Conservation (phyloP, 2,888 invertebrate genomes). For the Drosophila stalkeri region DNA sequence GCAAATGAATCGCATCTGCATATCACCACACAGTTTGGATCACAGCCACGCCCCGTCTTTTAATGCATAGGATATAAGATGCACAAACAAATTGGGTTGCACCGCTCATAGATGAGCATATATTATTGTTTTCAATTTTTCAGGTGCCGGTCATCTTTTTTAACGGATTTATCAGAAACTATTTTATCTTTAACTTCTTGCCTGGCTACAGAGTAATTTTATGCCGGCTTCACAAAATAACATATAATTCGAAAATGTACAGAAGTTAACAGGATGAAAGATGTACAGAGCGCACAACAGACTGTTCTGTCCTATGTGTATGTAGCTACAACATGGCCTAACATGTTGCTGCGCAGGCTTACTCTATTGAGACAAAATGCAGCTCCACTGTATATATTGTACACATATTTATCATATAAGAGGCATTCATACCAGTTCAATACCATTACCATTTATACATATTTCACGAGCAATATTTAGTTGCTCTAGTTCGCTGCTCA, state of each 20-base stretch:
- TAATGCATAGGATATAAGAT: constrained; percentile 14
- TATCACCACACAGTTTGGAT: constrained; percentile 19
- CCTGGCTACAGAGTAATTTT: constrained; percentile 25
- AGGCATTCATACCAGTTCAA: too few species aligned
- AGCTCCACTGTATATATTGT: too few species aligned
- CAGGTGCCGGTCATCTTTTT: not conserved
- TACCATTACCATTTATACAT: too few species aligned
- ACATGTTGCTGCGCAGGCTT: constrained; percentile 4
- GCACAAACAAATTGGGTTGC: constrained; percentile 1
- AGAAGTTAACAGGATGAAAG: constrained; percentile 24
- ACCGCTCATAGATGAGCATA: not conserved
- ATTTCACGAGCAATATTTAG: too few species aligned
- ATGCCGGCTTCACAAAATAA: constrained; percentile 47
- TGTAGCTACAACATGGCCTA: not conserved
- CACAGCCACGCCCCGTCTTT: constrained; percentile 36
- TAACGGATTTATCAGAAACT: not conserved
- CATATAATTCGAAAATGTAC: constrained; percentile 25
- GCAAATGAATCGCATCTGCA: not conserved
- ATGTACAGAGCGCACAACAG: constrained; percentile 5
- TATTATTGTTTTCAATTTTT: constrained; percentile 3
- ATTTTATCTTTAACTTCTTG: constrained; percentile 7
- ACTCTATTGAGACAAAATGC: not conserved
- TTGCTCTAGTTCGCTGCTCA: not conserved
- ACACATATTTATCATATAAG: too few species aligned
- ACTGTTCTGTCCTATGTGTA: not conserved